Percentiles rank a stretch among this genome's conserved stretches.
These are phyloP conservation scores for Reinhardtius hippoglossoides DNA, from an alignment of 2,113 vertebrate species.

Conservation along the genomic window DNA sequence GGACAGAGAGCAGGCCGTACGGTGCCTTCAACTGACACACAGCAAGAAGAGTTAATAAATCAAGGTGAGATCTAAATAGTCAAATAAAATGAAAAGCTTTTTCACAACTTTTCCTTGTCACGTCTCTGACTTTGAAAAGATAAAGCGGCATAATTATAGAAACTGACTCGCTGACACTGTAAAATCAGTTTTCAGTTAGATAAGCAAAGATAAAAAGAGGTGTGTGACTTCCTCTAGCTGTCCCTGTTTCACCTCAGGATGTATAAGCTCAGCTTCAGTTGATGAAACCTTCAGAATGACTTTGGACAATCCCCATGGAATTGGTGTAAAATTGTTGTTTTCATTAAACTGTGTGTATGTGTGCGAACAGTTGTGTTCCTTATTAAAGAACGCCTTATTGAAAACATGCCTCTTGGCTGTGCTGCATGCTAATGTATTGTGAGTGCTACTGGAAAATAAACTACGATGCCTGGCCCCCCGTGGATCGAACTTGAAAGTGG, in stretches of 20 bases:
- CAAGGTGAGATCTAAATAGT: neutral
- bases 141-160: neutral
- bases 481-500: neutral
- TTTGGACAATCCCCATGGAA: slow-evolving; percentile 12
- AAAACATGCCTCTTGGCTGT: slow-evolving; percentile 6
- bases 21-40: slow-evolving; percentile 75
- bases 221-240: neutral
- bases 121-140: slow-evolving; percentile 6
- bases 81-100: neutral
- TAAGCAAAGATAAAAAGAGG: slow-evolving; percentile 5
- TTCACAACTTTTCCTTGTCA: neutral
- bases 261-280: slow-evolving; percentile 13
- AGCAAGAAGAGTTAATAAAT: slow-evolving; percentile 14
- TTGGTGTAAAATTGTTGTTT: slow-evolving; percentile 1
- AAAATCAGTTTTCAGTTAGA: slow-evolving; percentile 9
- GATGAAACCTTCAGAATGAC: neutral
- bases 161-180: neutral
- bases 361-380: neutral
- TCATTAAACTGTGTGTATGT: slow-evolving; percentile 3
- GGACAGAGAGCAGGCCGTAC: slow-evolving; percentile 79
- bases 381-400: slow-evolving; percentile 4
- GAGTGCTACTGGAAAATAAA: slow-evolving; percentile 3
- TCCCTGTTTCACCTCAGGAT: neutral
- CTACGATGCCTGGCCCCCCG: no score
- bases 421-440: slow-evolving; percentile 1